These are phyloP conservation scores for Eudemis profundana DNA, from an alignment of 2,888 invertebrate species.

Conservation along the genomic window DNA sequence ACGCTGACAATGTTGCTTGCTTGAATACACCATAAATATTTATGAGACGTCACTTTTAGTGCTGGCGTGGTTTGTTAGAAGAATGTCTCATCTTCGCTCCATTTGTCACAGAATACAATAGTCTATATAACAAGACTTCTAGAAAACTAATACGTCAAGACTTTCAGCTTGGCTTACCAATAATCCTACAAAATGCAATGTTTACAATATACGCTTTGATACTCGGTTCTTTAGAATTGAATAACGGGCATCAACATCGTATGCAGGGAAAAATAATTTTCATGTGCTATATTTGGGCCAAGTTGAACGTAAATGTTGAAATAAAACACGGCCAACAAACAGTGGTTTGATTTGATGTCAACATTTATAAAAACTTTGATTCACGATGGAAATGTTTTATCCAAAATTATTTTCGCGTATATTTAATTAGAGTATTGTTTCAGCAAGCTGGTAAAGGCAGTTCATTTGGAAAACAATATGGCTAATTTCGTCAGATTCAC, in stretches of 20 bases:
- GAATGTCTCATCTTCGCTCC: conserved; percentile 37
- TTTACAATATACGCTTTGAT: conserved; percentile 21
- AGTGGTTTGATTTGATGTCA: conserved; percentile 31
- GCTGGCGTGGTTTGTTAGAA: conserved; percentile 38
- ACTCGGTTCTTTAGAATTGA: conserved; percentile 15
- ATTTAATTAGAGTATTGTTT: background rate
- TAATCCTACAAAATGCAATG: conserved; percentile 1
- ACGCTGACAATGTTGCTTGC: conserved; percentile 39
- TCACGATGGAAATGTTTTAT: conserved; percentile 2
- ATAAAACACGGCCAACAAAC: conserved; percentile 12
- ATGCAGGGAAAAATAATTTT: conserved; percentile 10
- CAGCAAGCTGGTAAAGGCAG: background rate
- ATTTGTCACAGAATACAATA: conserved; percentile 39
- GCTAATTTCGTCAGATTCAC: background rate
- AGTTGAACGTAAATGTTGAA: conserved; percentile 24
- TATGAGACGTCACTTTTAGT: conserved; percentile 39
- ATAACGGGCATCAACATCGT: background rate
- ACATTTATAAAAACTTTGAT: conserved; percentile 15
- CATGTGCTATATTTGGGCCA: background rate
- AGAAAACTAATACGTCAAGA: conserved; percentile 13
- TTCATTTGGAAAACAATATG: background rate
- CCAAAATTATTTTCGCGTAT: background rate
- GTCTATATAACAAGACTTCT: conserved; percentile 12
- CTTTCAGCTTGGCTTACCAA: conserved; percentile 16
- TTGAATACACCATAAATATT: conserved; percentile 43